phyloP scores from a whole-genome alignment of 37 sponge, comb jelly and placozoan species.

The Axinella damicornis region DNA sequence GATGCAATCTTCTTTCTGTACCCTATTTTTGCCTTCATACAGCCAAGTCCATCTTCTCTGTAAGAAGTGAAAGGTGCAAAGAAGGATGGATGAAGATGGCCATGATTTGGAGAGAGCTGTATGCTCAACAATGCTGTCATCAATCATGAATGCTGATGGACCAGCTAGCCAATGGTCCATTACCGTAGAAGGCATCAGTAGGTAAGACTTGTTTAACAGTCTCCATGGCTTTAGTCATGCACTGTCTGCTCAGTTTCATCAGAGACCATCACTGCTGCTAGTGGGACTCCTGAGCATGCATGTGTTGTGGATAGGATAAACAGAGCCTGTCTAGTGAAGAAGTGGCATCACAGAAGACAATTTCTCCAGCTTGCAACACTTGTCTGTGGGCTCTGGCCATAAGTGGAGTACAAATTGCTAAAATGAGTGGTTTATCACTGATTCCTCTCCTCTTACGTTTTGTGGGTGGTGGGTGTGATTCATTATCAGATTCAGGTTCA shows the following conservation, averaged over 20 bases:
- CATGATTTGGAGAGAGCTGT: slow-evolving; percentile 6
- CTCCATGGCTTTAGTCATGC: slow-evolving; percentile 1
- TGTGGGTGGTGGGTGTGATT: background rate
- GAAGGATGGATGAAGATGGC: background rate
- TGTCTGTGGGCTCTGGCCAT: slow-evolving; percentile 7
- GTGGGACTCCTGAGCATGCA: slow-evolving; percentile 16
- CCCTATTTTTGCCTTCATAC: slow-evolving; percentile 5
- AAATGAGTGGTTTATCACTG: background rate
- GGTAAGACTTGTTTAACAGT: slow-evolving; percentile 12
- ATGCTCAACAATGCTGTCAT: slow-evolving; percentile 31
- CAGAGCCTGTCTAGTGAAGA: slow-evolving; percentile 2
- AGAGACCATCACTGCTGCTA: slow-evolving; percentile 15
- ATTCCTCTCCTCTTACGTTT: background rate
- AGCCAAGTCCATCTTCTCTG: slow-evolving; percentile 34
- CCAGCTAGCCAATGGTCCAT: background rate
- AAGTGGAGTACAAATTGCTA: slow-evolving; percentile 23
- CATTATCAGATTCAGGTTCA: background rate
- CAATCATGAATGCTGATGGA: slow-evolving; percentile 10
- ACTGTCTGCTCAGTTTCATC: slow-evolving; percentile 33
- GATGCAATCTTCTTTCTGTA: background rate
- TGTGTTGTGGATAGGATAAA: slow-evolving; percentile 11
- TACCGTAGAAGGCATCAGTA: slow-evolving; percentile 10
- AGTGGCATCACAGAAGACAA: slow-evolving; percentile 7
- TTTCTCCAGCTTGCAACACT: slow-evolving; percentile 2
- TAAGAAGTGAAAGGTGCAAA: slow-evolving; percentile 26